Evolutionary conservation across 1,140 invertebrate species (phyloP), one percentile per base, ranked within the genome.

Genomic region (Solenopsis fugax): DNA sequence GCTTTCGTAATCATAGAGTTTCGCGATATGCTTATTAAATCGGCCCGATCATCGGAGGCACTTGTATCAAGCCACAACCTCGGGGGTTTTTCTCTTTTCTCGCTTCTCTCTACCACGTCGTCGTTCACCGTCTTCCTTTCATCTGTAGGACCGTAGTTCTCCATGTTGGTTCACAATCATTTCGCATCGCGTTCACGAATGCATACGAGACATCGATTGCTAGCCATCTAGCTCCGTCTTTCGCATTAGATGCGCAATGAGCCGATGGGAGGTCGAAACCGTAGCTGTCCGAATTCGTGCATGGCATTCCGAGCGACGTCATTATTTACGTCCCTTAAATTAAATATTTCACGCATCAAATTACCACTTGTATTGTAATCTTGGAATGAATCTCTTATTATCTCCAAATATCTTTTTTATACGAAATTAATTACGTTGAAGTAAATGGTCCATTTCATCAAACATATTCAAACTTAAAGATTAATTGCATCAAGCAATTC

Each of bases 21-120:
- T 89, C 85, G 67, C 87, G 91, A 90, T 92, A 92, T 91, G 90
- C 91, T 92, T 92, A 92, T 92, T 92, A 92, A 92, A 92, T 92
- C 92, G 72, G 62, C 16, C 50, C 78, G 88, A 92, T 92, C 86
- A 84, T 85, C 75, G 54, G 24, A 21, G 18, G 72, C 60, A 48
- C 1, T 41, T 54, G 69, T 41, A 5, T 21, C 76, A 21, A 77
- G 21, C 29, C n/a, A 12, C 45, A 77, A 29, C 48, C 76, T 62
- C 69, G 69, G 45, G 34, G 21, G 45, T 48, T 48, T 9, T 56
- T 72, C 50, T 75, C 72, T 73, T 45, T 76, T 45, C 34, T 41
- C 6, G 52, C 24, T 67, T 60, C 62, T 50, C 16, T 50, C 18
- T 76, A 10, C 3, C 16, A 10, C 7, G 16, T 45, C 48, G n/a